phyloP scores from a whole-genome alignment of 1,140 invertebrate species.

The Drosophila mayri region DNA sequence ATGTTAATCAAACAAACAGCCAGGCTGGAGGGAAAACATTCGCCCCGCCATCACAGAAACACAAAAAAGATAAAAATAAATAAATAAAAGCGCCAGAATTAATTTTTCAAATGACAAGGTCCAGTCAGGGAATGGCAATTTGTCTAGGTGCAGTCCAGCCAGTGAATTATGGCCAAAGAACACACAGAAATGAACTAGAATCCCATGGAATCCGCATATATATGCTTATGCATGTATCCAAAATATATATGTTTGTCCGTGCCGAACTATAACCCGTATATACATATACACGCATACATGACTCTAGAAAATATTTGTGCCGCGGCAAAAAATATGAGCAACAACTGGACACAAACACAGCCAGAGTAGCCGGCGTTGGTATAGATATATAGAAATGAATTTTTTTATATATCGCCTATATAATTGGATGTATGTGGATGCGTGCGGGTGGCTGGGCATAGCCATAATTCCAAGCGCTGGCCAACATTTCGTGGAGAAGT shows the following conservation, averaged over 20 bases:
- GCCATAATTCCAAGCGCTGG: slow-evolving; percentile 73
- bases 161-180: slow-evolving; percentile 34
- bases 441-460: slow-evolving; percentile 36
- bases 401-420: slow-evolving; percentile 46
- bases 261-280: slow-evolving; percentile 30
- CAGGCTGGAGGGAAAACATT: slow-evolving; percentile 20
- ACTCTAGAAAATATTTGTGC: slow-evolving; percentile 55
- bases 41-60: neutral
- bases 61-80: slow-evolving; percentile 15
- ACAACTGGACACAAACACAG: slow-evolving; percentile 72
- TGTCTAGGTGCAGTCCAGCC: slow-evolving; percentile 51
- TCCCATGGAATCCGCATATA: slow-evolving; percentile 56
- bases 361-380: slow-evolving; percentile 8
- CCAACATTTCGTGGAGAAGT: slow-evolving; percentile 76
- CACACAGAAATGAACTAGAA: slow-evolving; percentile 22
- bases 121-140: slow-evolving; percentile 25
- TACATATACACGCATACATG: slow-evolving; percentile 16
- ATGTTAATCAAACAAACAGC: slow-evolving; percentile 27
- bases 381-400: slow-evolving; percentile 23
- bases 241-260: neutral
- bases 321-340: slow-evolving; percentile 67
- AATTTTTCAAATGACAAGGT: slow-evolving; percentile 47
- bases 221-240: slow-evolving; percentile 16
- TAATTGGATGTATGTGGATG: slow-evolving; percentile 32
- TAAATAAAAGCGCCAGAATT: slow-evolving; percentile 3